phyloP scores from a whole-genome alignment of 2,797 vertebrate species.

The Eupleurogrammus muticus region DNA sequence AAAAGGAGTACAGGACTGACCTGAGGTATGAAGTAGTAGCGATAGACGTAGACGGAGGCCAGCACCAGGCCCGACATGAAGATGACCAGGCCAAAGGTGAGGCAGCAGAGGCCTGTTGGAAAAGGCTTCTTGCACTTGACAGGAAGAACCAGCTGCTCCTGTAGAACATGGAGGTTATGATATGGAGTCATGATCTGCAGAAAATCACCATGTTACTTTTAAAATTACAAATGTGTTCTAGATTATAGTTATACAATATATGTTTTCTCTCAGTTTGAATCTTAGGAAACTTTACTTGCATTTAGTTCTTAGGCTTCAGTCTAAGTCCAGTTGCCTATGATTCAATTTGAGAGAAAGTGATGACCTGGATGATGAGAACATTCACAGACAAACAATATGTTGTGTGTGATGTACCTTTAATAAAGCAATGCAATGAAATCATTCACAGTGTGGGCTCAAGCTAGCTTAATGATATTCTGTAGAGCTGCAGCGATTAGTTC shows the following conservation, averaged over 20 bases:
- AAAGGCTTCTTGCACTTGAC: conserved; percentile 83
- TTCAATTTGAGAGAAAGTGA: too few relatives aligned
- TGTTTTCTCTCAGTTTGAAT: too few relatives aligned
- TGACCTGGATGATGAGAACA: background rate
- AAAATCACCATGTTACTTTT: too few relatives aligned
- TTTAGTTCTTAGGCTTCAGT: too few relatives aligned
- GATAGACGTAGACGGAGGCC: conserved; percentile 91
- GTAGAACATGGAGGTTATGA: conserved; percentile 24
- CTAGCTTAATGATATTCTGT: background rate
- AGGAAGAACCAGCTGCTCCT: conserved; percentile 84
- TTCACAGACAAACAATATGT: background rate
- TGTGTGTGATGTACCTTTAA: background rate
- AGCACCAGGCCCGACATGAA: conserved; percentile 90
- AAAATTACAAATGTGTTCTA: too few relatives aligned
- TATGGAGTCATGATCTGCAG: background rate
- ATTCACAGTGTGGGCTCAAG: background rate
- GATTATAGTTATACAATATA: too few relatives aligned
- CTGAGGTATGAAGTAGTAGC: conserved; percentile 91
- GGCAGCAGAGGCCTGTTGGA: conserved; percentile 87
- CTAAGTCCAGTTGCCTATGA: too few relatives aligned
- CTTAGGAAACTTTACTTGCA: too few relatives aligned
- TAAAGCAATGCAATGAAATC: background rate
- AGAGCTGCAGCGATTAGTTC: too few relatives aligned
- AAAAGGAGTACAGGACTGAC: conserved; percentile 70
- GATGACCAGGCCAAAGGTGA: conserved; percentile 88